Conservation (phyloP, 2,888 invertebrate species). For the Eumacrocentrus americanus region DNA sequence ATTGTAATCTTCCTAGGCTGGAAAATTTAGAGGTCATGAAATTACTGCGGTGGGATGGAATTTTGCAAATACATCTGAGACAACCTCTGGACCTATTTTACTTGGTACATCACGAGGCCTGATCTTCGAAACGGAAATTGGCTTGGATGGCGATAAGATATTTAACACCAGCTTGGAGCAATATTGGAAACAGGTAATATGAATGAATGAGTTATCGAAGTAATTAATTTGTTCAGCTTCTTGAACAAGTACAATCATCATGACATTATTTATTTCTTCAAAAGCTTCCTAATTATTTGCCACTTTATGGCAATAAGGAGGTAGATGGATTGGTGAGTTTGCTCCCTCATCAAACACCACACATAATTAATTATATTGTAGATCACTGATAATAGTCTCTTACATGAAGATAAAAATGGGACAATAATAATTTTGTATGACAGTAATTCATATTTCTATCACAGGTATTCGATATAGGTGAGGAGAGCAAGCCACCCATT, state of each 20-base stretch:
- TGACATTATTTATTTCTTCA: constrained; percentile 29
- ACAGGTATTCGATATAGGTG: constrained; percentile 87
- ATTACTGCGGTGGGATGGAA: constrained; percentile 94
- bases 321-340: constrained; percentile 76
- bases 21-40: constrained; percentile 76
- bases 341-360: not conserved
- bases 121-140: constrained; percentile 88
- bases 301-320: constrained; percentile 75
- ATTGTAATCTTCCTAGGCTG: constrained; percentile 53
- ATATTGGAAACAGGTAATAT: constrained; percentile 82
- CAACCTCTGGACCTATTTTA: constrained; percentile 81
- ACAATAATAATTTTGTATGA: constrained; percentile 35
- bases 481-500: constrained; percentile 77
- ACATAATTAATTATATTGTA: not conserved
- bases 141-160: constrained; percentile 80
- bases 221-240: too few species aligned
- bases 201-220: not conserved
- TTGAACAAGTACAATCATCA: constrained; percentile 26
- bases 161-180: constrained; percentile 78
- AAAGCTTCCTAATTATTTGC: constrained; percentile 78
- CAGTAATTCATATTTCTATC: not conserved
- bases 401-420: not conserved
- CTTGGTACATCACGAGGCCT: constrained; percentile 89
- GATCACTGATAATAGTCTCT: constrained; percentile 26
- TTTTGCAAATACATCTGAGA: constrained; percentile 71